Evolutionary conservation across 2,797 vertebrate genomes (phyloP), one percentile per base, ranked within the genome.

Genomic region (Pangasius sanitwongsei): DNA sequence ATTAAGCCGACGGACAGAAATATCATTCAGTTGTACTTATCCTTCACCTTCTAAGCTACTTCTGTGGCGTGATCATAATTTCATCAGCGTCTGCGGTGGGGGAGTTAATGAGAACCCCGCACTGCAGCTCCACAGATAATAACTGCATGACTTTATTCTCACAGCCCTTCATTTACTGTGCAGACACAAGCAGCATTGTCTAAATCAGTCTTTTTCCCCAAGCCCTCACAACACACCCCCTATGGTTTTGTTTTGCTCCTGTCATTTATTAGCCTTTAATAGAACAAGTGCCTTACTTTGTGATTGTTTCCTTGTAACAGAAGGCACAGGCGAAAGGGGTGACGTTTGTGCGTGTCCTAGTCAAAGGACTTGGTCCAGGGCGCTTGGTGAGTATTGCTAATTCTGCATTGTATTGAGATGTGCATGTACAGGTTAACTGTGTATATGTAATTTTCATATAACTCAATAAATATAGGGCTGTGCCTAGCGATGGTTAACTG

Each of bases 361-460:
- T 99, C 90, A 98, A 97, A 95, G 98, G 98, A 89, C 93, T 99
- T 53, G 98, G 98, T 80, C 98, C 97, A 0, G 98, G 98, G 85
- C 97, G 98, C 88, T 90, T 95, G 96, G 98, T 99, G 93, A 95
- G 97, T 91, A 87, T 72, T 34, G 13, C 74, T 81, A 53, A 31
- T 20, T 25, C 57, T 37, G 37, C 9, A 70, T 3, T 65, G 41
- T 25, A 48, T 23, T 12, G 2, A 12, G 48, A 28, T 65, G 44
- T 55, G 34, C 18, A 67, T 53, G 31, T 55, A 18, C 41, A 61
- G 48, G 31, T 72, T 50, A 77, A 78, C 13, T 1, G 5, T 87
- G 31, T 44, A 6, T 63, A n/a, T 48, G 3, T 44, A 4, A n/a
- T 83, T 44, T 67, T 65, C 13, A 34, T 57, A 31, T 65, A 82